Evolutionary conservation across 2,888 invertebrate genomes (phyloP), one percentile per base, ranked within the genome.

Genomic region (Meiosimyza decipiens): DNA sequence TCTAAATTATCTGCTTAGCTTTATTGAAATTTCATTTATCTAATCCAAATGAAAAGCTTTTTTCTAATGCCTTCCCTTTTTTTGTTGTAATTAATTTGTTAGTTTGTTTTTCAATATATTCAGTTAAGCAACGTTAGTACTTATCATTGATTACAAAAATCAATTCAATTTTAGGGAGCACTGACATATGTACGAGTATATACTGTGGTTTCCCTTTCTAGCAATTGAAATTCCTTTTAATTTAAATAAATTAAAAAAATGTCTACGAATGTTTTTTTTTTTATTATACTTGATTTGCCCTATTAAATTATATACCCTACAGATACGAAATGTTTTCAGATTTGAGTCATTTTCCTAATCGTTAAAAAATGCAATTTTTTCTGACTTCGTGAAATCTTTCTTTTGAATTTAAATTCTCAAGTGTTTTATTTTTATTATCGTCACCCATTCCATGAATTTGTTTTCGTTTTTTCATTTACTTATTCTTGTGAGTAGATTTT

Each of bases 391-490:
- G 50, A 47, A 12, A 63, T 33, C 62, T 15, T 40, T 60, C 55
- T 71, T 52, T 64, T 18, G 3, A 16, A 40, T 47, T 22, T 49
- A 22, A 57, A 64, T 59, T 7, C 54, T 49, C 33, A 47, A 55
- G 64, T 12, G 7, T 9, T 12, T 18, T 7, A n/a, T 73, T 57
- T 12, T 72, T 66, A 22, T 50, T 52, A 62, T 50, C 22, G 65
- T 49, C 55, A 57, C 62, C 33, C 13, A 67, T 66, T 74, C 63
- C 51, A 6, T 59, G 62, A 55, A 52, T 33, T 64, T 70, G 49
- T 66, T 49, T 68, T 49, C 64, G 66, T 51, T 71, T 68, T n/a
- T 67, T 64, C 54, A 64, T 73, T 64, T 51, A n/a, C 40, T 16
- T 18, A 51, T 71, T 55, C 47, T n/a, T 60, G 68, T 11, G 11